Evolutionary conservation across 2,888 invertebrate species (phyloP), one percentile per base, ranked within the genome.

Genomic region (Tenthredo notha): DNA sequence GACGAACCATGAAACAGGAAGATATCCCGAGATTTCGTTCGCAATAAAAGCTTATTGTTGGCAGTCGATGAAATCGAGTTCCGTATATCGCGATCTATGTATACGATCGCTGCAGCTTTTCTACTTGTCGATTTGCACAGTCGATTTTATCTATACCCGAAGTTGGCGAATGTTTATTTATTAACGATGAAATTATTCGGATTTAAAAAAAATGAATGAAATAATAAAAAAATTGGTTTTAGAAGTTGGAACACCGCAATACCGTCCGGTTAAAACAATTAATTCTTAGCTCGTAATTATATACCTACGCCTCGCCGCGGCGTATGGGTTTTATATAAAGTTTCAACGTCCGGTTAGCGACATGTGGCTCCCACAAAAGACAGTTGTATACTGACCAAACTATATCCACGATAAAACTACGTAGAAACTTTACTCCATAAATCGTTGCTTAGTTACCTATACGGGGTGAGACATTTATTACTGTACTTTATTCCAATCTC

Each of bases 281-380:
- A 33, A 47, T 47, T 83, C 58, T 83, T 47, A 50, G 10, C 18
- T 15, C 29, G 70, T 67, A 83, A 83, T 83, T 83, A 80, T 37
- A 61, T 37, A 37, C 37, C 67, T 29, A 58, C 54, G 78, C 9
- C 37, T 18, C 12, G 58, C 61, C 33, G 40, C 37, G 33, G 10
- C 33, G 47, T 77, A 58, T 40, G 80, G 80, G 61, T 61, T 40
- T 61, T 61, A 65, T 65, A 80, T 83, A 83, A 67, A 83, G 83
- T 83, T 83, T 83, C 83, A 80, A 67, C 85, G 58, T 80, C 85
- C 54, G 58, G 85, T 80, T 72, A 75, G 82, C 86, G 86, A 87
- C 87, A 86, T 86, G 88, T 86, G 87, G 87, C 86, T 80, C 84
- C 65, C 77, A 87, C 87, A 86, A 88, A 88, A 88, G 89, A 88